Evolutionary conservation across 1,140 invertebrate genomes (phyloP), one percentile per base, ranked within the genome.

Genomic region (Drosophila orena): DNA sequence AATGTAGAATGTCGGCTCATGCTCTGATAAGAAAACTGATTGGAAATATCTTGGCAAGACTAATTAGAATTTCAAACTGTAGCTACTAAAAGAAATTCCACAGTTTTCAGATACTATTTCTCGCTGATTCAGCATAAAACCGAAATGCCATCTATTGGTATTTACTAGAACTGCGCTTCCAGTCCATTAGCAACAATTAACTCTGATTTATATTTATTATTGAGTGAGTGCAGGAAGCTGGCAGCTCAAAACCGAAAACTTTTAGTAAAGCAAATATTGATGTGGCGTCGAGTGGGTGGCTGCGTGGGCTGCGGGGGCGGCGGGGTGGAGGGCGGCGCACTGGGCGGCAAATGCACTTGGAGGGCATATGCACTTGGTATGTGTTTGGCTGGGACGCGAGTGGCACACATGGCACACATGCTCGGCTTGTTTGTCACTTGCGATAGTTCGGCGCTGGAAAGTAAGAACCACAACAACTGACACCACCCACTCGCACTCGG

Each of bases 211-310:
- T 17, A 44, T 59, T 46, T 0, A 24, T 14, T 37, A 64, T 27
- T 44, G 24, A 35, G n/a, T 44, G 24, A 35, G n/a, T 14, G 30
- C 8, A 15, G 20, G 53, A 22, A 58, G n/a, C 3, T 37, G 60
- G 11, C 46, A 52, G 22, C 27, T 64, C 42, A 17, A 34, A 24
- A 42, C 43, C n/a, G 15, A 35, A 64, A 68, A 68, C 59, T 64
- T 68, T 68, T 64, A 68, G 59, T 53, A 52, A 44, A 30, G 38
- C 30, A 65, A 68, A 68, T 53, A 68, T 68, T 65, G 38, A 37
- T 50, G 46, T 20, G 22, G 17, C 17, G 42, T 49, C 24, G 8
- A 61, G 53, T 34, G 20, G 53, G 11, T 37, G 52, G 11, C 3
- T 34, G n/a, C n/a, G n/a, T n/a, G n/a, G n/a, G 56, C 30, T 22